These are phyloP conservation scores for Oceanodroma tethys DNA, from an alignment of 2,113 vertebrate species.

Conservation along the genomic window DNA sequence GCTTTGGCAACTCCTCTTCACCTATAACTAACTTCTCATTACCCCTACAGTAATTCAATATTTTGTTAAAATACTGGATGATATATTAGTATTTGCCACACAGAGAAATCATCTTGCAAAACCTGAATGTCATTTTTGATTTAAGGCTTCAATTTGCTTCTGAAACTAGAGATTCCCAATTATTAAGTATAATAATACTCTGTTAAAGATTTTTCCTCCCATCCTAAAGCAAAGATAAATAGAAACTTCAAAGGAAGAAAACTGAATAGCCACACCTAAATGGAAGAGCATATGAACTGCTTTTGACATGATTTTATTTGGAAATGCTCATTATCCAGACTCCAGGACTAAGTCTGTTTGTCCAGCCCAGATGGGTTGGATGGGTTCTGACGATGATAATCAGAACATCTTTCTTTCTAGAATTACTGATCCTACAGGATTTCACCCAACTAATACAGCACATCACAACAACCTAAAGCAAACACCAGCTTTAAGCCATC, in stretches of 20 bases:
- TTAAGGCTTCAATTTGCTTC: background rate
- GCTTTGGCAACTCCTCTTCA: background rate
- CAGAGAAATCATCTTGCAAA: background rate
- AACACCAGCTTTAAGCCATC: background rate
- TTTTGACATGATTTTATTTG: background rate
- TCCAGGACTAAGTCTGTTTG: background rate
- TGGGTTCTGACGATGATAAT: too few species aligned
- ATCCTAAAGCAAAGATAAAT: background rate
- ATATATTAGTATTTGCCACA: background rate
- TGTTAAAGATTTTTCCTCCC: background rate
- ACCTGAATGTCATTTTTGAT: background rate
- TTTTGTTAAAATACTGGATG: background rate
- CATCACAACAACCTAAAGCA: background rate
- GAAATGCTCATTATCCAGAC: background rate
- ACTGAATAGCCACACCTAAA: background rate
- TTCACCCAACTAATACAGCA: background rate
- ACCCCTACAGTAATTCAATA: background rate
- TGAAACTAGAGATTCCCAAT: background rate
- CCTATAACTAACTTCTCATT: background rate
- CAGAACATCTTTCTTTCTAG: background rate
- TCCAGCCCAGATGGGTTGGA: background rate
- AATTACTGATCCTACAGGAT: background rate
- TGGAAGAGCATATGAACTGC: background rate
- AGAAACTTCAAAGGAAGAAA: background rate
- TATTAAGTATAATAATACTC: background rate